phyloP scores from a whole-genome alignment of 2,113 vertebrate species.

The Peromyscus leucopus region DNA sequence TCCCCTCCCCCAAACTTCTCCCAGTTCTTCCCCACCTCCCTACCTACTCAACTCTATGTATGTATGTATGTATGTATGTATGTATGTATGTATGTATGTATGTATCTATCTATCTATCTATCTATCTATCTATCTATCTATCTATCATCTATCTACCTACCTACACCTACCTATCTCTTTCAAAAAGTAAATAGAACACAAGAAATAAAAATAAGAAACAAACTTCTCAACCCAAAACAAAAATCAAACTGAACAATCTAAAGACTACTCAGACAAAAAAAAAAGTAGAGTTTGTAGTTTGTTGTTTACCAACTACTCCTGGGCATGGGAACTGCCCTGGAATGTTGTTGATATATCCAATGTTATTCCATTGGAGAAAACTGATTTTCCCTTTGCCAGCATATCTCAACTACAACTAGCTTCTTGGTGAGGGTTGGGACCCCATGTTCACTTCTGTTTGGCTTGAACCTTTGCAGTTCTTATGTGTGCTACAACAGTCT shows the following conservation, averaged over 20 bases:
- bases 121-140: background rate
- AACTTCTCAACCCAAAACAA: background rate
- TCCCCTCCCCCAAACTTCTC: background rate
- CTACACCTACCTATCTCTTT: background rate
- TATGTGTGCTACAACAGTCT: background rate
- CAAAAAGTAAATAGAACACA: background rate
- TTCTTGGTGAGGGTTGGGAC: background rate
- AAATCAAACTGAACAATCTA: background rate
- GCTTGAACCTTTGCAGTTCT: background rate
- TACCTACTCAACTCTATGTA: background rate
- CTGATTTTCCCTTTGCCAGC: background rate
- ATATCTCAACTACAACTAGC: background rate
- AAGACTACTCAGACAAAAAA: background rate
- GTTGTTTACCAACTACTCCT: background rate
- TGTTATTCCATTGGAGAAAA: background rate
- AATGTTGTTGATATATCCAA: background rate
- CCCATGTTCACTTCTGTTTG: background rate
- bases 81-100: background rate
- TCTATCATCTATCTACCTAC: background rate
- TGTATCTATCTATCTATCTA: background rate
- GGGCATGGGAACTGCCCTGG: too few species aligned
- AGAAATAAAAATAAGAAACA: background rate
- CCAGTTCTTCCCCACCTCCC: background rate
- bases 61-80: background rate
- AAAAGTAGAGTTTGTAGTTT: background rate